Base-by-base conservation (phyloP, 2,113 vertebrate genomes). In the Etheostoma spectabile region DNA sequence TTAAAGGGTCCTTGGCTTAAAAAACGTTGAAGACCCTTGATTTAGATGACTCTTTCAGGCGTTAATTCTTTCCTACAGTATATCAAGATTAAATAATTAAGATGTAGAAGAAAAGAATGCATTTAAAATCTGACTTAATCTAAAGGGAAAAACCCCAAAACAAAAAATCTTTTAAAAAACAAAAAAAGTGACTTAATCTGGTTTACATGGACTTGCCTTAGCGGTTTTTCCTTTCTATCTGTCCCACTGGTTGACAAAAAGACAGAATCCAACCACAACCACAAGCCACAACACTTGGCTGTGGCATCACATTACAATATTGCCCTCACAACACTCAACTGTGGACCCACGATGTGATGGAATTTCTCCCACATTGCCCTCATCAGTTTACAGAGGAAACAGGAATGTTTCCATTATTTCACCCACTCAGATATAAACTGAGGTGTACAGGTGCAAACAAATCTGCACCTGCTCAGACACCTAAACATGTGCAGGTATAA, bases 221-320 rank as follows among this genome's bases (percentile, higher is more conserved):
- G 30, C 22, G 70, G 65, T 62, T 45, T 71, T 53, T 67, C 51
- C 51, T 76, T 55, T 60, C 55, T 16, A 8, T 49, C 65, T 63
- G 42, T 77, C 38, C 0, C 45, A 22, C 65, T 74, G 53, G 59
- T 46, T 76, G 56, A 87, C 22, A 19, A 33, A 59, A n/a, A 21
- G 19, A 57, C 56, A 48, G 38, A 57, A 78, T 76, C 59, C 53
- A 49, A 53, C 76, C 70, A 45, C 76, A 80, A 52, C 59, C 77
- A 79, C 80, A 83, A 75, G 74, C 65, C 61, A 60, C 71, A 83
- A 74, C 82, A 66, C 73, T 82, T 78, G 59, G 63, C 76, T 33
- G 59, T 10, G 48, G 69, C 42, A 64, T 92, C 48, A 5, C 5
- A 69, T 89, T 85, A 69, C 86, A 74, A 84, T 65, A 66, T 11